Conservation (phyloP, 2,113 vertebrate genomes). For the Oncorhynchus nerka region DNA sequence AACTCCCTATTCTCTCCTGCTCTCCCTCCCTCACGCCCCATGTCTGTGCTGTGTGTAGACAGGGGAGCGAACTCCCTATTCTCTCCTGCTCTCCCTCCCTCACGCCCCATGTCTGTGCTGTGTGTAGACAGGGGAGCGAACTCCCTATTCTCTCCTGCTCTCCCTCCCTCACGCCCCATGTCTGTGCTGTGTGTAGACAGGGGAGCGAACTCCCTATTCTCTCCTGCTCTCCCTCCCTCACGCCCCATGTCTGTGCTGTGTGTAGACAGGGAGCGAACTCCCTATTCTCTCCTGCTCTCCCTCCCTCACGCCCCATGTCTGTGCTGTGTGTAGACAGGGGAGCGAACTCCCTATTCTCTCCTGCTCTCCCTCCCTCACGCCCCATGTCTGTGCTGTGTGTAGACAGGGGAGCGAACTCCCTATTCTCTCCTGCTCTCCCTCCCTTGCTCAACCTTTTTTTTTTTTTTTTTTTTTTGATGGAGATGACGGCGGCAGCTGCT, state of each 20-base stretch:
- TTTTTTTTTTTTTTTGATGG: background rate
- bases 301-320: too few species aligned
- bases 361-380: too few species aligned
- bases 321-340: too few species aligned
- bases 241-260: too few species aligned
- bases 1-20: background rate
- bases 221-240: too few species aligned
- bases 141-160: background rate
- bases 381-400: background rate
- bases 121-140: background rate
- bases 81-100: background rate
- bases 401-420: background rate
- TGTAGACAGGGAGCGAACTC: too few species aligned
- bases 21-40: too few species aligned
- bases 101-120: background rate
- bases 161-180: too few species aligned
- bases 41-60: background rate
- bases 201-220: background rate
- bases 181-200: background rate
- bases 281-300: too few species aligned
- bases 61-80: background rate
- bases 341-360: too few species aligned
- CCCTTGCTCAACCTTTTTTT: background rate
- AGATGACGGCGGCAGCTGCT: constrained; percentile 51
- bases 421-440: background rate